phyloP scores from a whole-genome alignment of 2,113 vertebrate species.

The Megaleporinus macrocephalus region DNA sequence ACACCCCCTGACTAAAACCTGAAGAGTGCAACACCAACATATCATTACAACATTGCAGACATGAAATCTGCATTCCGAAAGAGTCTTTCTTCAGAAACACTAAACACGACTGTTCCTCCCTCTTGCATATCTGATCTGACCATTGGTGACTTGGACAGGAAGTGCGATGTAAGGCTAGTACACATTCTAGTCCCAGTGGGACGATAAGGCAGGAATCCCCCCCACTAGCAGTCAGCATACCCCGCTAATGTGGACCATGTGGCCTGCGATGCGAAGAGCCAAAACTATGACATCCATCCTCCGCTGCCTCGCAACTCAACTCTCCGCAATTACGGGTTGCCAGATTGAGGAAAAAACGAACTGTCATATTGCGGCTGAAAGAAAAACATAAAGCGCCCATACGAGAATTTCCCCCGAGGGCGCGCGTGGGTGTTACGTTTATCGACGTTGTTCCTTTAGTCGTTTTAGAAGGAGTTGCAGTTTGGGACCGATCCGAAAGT shows the following conservation, averaged over 20 bases:
- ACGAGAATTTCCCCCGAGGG: neutral
- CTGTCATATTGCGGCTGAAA: neutral
- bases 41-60: neutral
- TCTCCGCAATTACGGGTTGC: conserved; percentile 27
- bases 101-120: neutral
- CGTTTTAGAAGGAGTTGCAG: neutral
- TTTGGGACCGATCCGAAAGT: neutral
- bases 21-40: neutral
- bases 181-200: conserved; percentile 25
- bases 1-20: neutral
- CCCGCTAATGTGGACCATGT: conserved; percentile 56
- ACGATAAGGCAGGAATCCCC: conserved; percentile 47
- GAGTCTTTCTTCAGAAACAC: neutral
- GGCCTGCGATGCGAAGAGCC: conserved; percentile 34
- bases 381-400: neutral
- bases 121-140: conserved; percentile 13
- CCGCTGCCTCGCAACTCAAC: neutral
- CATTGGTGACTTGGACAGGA: conserved; percentile 34
- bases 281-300: conserved; percentile 21
- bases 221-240: conserved; percentile 44
- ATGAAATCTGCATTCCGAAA: neutral
- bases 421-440: neutral
- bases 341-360: conserved; percentile 38
- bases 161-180: conserved; percentile 31
- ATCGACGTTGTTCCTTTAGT: neutral